Evolutionary conservation across 2,797 vertebrate species (phyloP), one percentile per base, ranked within the genome.

Genomic region (Melanitta fusca): DNA sequence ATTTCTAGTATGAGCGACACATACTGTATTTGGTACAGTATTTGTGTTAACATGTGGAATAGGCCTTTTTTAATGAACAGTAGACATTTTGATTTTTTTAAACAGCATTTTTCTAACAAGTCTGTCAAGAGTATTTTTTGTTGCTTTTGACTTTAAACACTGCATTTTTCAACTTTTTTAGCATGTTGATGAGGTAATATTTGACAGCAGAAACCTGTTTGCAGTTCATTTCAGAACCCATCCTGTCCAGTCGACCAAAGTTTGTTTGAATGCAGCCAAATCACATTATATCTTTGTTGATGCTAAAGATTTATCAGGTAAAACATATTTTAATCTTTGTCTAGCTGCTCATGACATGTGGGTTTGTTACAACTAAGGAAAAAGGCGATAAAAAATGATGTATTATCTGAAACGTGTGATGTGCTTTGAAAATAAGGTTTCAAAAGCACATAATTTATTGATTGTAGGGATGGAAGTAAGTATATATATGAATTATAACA

Each of bases 231-330:
- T 96, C 94, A 95, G 95, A 97, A 96, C 89, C 86, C 97, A 94
- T 96, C 97, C 78, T 88, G 93, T 97, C 97, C 97, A 91, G 89
- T 94, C 96, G 97, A 97, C 98, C 98, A 98, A 98, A 98, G 97
- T 88, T 91, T 94, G 95, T 94, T 96, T 93, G 89, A 93, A 87
- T 89, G 86, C 95, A 97, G 95, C 96, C 97, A 97, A 96, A 95
- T 97, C 89, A 58, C 88, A 27, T 68, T 95, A 34, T 94, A 0
- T 97, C 70, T 93, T 97, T 96, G 88, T 96, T 91, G 95, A 60
- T 90, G 77, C 91, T 97, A 95, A 96, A 95, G 91, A 77, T 81
- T 66, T 96, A 85, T 97, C 95, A 97, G 96, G 96, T 96, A 97
- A 97, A 96, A 93, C 88, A 93, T n/a, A 62, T 94, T 85, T 90